These are phyloP conservation scores for Lanius collurio DNA, from an alignment of 2,113 vertebrate species.

Conservation along the genomic window DNA sequence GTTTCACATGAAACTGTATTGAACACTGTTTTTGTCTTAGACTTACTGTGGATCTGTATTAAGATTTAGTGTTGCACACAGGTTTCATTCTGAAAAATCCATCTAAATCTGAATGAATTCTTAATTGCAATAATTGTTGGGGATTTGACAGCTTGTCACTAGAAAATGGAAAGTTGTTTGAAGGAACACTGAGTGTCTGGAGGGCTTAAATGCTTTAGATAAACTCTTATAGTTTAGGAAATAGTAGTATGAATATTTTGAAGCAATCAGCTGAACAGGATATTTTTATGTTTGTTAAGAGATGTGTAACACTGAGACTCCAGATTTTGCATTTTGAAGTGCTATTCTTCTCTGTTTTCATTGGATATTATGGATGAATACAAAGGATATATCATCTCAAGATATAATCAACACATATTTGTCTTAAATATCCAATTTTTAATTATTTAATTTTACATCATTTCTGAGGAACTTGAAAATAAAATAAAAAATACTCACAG, in stretches of 20 bases:
- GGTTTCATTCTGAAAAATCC: neutral
- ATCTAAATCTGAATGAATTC: neutral
- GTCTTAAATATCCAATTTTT: neutral
- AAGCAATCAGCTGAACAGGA: neutral
- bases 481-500: neutral
- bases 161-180: neutral
- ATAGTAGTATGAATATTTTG: neutral
- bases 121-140: neutral
- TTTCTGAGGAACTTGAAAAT: neutral
- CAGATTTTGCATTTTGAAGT: neutral
- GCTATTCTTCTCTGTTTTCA: neutral
- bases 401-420: neutral
- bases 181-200: neutral
- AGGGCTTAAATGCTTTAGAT: neutral
- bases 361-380: neutral
- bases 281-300: neutral
- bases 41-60: neutral
- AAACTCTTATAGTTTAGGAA: neutral
- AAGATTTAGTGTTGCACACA: neutral
- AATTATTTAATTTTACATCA: neutral
- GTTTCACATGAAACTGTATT: neutral
- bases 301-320: neutral
- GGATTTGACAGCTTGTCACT: neutral
- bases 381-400: neutral
- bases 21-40: neutral